Percentiles rank a stretch among this genome's conserved stretches.
Evolutionary conservation across 1,140 invertebrate genomes (phyloP).

Genomic region (Drosophila equinoxialis): DNA sequence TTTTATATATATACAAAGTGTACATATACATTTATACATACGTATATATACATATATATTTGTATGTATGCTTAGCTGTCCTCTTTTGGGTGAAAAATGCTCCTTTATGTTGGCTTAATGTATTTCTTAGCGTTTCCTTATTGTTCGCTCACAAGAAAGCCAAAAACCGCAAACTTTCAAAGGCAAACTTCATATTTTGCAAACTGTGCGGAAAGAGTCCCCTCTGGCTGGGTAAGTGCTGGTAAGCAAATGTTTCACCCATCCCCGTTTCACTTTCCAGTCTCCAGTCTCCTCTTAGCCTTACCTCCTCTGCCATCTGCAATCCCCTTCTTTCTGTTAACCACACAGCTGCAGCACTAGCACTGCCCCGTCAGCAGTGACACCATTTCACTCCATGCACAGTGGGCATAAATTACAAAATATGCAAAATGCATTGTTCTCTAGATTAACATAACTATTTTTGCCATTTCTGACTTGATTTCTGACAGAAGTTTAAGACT

Average conservation of each 20-base stretch:
- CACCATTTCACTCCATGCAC: constrained; percentile 44
- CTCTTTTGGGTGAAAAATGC: constrained; percentile 53
- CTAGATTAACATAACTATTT: background rate
- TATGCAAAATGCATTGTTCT: background rate
- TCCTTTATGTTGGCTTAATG: constrained; percentile 66
- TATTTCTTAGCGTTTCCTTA: constrained; percentile 65
- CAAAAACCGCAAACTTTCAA: constrained; percentile 68
- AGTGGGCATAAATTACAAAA: background rate
- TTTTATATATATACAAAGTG: background rate
- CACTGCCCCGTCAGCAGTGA: constrained; percentile 36
- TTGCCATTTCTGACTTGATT: background rate
- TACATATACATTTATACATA: background rate
- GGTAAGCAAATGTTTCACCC: constrained; percentile 27
- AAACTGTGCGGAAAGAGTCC: constrained; percentile 61
- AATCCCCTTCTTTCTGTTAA: background rate
- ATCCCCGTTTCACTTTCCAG: background rate
- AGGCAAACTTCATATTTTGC: constrained; percentile 70
- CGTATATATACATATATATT: background rate
- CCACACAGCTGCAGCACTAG: constrained; percentile 15
- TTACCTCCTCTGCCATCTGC: background rate
- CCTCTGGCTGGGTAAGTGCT: constrained; percentile 18
- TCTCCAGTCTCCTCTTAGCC: background rate
- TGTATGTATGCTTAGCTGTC: constrained; percentile 17
- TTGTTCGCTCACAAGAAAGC: constrained; percentile 59
- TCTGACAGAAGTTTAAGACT: background rate